Evolutionary conservation across 30 jellyfish, hydroid and myxozoan species (phyloP).

Genomic region (Mastigias papua): DNA sequence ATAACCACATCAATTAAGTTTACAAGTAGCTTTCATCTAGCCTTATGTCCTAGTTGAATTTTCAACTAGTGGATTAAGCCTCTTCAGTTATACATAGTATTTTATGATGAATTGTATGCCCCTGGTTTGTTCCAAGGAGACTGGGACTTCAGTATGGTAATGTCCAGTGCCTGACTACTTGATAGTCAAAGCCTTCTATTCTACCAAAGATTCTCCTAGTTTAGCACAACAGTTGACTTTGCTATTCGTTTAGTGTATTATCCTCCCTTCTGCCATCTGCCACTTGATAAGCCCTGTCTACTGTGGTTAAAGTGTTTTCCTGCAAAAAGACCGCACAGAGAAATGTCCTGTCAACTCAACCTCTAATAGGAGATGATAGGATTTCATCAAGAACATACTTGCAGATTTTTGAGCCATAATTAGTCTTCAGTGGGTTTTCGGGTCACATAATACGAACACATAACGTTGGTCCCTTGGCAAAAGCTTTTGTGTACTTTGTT

Average conservation of each 20-base stretch:
- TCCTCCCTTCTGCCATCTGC: neutral
- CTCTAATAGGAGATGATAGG: neutral
- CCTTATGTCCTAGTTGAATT: too few species aligned
- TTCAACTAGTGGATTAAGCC: too few species aligned
- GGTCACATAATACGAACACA: neutral
- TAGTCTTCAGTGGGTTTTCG: neutral
- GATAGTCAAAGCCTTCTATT: too few species aligned
- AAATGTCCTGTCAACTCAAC: neutral
- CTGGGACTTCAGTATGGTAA: too few species aligned
- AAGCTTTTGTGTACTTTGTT: neutral
- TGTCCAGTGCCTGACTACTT: too few species aligned
- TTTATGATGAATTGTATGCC: too few species aligned
- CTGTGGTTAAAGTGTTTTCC: neutral
- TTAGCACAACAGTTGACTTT: neutral
- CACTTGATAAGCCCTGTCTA: neutral
- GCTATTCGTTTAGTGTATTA: neutral
- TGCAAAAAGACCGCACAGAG: neutral
- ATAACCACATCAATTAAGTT: too few species aligned
- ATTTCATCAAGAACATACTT: neutral
- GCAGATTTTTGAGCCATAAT: neutral
- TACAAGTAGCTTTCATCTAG: too few species aligned
- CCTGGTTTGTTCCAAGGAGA: too few species aligned
- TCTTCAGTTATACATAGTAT: too few species aligned
- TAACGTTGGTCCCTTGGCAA: neutral
- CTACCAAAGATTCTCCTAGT: too few species aligned